phyloP scores from a whole-genome alignment of 2,888 invertebrate genomes.

The Hypselothyrea guttata region DNA sequence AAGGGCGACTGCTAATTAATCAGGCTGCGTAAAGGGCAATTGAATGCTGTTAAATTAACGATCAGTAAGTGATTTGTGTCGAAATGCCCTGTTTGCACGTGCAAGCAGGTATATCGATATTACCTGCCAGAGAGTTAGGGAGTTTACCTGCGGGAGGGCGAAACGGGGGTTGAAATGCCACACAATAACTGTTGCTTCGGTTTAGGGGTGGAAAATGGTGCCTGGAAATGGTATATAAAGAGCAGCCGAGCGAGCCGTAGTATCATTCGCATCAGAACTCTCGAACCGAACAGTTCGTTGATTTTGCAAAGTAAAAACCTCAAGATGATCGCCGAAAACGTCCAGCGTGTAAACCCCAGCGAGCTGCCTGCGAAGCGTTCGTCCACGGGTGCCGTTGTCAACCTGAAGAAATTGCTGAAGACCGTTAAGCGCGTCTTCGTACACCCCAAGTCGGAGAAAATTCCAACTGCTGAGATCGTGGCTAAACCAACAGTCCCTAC shows the following conservation, averaged over 20 bases:
- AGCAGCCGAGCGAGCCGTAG: slow-evolving; percentile 1
- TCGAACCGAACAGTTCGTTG: slow-evolving; percentile 31
- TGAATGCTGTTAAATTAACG: background rate
- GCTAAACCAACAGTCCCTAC: slow-evolving; percentile 27
- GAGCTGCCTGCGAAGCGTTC: slow-evolving; percentile 36
- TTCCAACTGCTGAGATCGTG: slow-evolving; percentile 1
- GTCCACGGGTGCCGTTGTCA: slow-evolving; percentile 49
- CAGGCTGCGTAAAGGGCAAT: background rate
- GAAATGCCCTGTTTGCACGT: background rate
- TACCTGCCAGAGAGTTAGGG: background rate
- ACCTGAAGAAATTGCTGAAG: slow-evolving; percentile 57
- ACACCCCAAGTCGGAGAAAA: slow-evolving; percentile 26
- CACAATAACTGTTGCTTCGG: background rate
- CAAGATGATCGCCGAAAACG: slow-evolving; percentile 46
- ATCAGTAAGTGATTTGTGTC: background rate
- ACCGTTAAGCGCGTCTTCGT: slow-evolving; percentile 52
- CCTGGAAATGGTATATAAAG: slow-evolving; percentile 45
- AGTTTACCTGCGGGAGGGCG: slow-evolving; percentile 34
- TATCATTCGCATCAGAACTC: slow-evolving; percentile 51
- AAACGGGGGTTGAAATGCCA: slow-evolving; percentile 14
- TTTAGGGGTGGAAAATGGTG: slow-evolving; percentile 11
- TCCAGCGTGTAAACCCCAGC: slow-evolving; percentile 19
- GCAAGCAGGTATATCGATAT: slow-evolving; percentile 4
- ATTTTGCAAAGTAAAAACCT: slow-evolving; percentile 6
- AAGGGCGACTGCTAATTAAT: too few relatives aligned